Evolutionary conservation across 2,113 vertebrate genomes (phyloP).

Genomic region (Pterocles burchelli): DNA sequence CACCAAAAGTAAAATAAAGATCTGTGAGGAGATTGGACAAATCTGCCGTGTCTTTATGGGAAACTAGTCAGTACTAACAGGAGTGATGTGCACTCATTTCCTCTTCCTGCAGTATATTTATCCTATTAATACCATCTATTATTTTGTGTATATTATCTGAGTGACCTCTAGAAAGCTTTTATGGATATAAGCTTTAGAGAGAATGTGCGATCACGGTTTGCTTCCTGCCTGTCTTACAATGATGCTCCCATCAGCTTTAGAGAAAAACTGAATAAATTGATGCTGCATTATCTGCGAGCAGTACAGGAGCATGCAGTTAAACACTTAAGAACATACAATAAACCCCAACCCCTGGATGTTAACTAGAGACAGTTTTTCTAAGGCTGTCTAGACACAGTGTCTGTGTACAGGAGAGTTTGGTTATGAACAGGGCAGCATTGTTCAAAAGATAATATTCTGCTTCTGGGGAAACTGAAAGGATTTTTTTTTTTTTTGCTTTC

Average conservation of each 20-base stretch:
- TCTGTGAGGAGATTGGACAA: constrained; percentile 28
- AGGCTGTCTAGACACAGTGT: constrained; percentile 23
- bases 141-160: background rate
- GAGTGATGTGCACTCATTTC: constrained; percentile 17
- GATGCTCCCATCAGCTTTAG: background rate
- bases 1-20: constrained; percentile 30
- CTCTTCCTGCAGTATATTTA: constrained; percentile 38
- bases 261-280: background rate
- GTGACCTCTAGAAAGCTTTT: background rate
- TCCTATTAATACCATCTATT: background rate
- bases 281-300: background rate
- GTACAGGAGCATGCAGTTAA: background rate
- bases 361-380: background rate
- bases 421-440: background rate
- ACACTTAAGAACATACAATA: background rate
- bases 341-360: background rate
- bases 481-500: background rate
- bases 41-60: background rate
- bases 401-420: background rate
- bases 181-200: background rate
- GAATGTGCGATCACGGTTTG: background rate
- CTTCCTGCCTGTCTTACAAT: background rate
- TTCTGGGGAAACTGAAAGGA: background rate
- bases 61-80: background rate
- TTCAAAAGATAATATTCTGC: background rate